phyloP scores from a whole-genome alignment of 2,113 vertebrate species.

The Myanophis thanlyinensis region DNA sequence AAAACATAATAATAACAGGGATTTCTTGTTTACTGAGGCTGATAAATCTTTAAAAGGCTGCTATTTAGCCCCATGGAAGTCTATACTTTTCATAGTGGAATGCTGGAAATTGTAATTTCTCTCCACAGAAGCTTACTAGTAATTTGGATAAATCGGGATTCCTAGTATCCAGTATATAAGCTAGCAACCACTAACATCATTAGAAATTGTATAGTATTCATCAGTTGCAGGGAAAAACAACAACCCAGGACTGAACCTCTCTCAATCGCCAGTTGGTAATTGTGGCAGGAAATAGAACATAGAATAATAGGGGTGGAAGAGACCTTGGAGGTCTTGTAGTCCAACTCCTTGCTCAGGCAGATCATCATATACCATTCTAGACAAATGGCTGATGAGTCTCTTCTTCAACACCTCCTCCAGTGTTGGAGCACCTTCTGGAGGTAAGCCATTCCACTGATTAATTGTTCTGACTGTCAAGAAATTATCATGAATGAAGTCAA shows the following conservation, averaged over 20 bases:
- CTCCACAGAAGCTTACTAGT: not conserved
- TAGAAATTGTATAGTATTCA: not conserved
- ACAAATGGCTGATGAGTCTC: no score
- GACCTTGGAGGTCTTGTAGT: no score
- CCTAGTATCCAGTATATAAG: not conserved
- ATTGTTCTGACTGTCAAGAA: no score
- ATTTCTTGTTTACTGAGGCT: not conserved
- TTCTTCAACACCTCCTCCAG: no score
- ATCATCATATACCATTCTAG: no score
- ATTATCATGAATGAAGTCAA: no score
- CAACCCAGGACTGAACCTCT: not conserved
- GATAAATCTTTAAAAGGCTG: not conserved
- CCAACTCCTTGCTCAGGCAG: no score
- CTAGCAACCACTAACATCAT: not conserved
- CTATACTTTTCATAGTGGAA: not conserved
- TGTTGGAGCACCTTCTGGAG: no score
- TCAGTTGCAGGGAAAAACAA: fast-evolving
- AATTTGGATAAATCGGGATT: not conserved
- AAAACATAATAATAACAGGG: not conserved
- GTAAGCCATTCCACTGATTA: no score
- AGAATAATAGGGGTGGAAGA: no score
- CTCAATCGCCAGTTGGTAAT: not conserved
- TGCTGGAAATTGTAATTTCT: not conserved
- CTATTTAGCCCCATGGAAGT: not conserved
- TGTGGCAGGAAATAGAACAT: not conserved